Evolutionary conservation across 1,140 invertebrate species (phyloP), one percentile per base, ranked within the genome.

Genomic region (Trichonephila clavipes): DNA sequence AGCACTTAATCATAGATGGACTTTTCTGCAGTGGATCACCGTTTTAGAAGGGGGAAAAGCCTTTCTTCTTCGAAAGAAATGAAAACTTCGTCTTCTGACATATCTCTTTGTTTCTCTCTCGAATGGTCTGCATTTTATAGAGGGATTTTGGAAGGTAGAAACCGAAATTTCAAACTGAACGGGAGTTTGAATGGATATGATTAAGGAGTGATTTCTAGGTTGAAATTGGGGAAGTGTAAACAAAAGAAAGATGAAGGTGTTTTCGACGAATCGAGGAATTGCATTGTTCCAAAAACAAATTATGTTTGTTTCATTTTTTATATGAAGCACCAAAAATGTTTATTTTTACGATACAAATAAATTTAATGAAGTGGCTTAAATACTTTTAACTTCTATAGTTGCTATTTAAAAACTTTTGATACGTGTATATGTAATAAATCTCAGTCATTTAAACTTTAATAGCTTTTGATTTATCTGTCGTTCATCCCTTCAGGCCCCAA

Each of bases 1-100:
- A 72, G 69, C 69, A 72, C 69, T 72, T 72, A 72, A 72, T 72
- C 69, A 72, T 72, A 34, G 69, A 72, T 72, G 69, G 69, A 72
- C 69, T 72, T 72, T 34, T 24, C 24, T 4, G 69, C 69, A 72
- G 69, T 72, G 69, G 69, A 72, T 72, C 69, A 72, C 24, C 12
- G 10, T 72, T 16, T 10, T 28, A n/a, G 21, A 18, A 7, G 69
- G 10, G 7, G 24, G 14, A 28, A 34, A 72, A 28, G 0, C n/a
- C 66, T 28, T 24, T 24, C 8, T 62, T 62, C 61, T 21, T 6
- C n/a, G 66, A 69, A 28, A 69, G 66, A 14, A 7, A 69, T 69
- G 66, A n/a, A 69, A 69, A 69, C 24, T 72, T 28, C 19, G 66
- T 72, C 24, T 72, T 16, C 69, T 34, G 69, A 14, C 24, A n/a